These are phyloP conservation scores for Cantharis lateralis DNA, from an alignment of 2,888 invertebrate species.

Conservation along the genomic window DNA sequence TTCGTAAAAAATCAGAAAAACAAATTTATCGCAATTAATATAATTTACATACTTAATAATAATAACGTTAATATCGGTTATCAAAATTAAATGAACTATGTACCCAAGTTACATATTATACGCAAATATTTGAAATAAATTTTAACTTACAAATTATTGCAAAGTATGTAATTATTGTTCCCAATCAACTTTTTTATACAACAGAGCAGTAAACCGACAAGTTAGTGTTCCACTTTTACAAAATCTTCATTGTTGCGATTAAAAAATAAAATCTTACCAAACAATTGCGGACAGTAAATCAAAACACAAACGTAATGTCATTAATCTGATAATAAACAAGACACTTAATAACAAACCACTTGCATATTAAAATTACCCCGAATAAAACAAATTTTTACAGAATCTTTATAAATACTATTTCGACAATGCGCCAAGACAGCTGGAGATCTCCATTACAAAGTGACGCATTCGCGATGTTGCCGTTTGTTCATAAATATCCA, in stretches of 20 bases:
- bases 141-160: not conserved
- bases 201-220: not conserved
- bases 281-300: not conserved
- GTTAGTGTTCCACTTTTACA: not conserved
- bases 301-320: not conserved
- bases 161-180: not conserved
- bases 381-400: not conserved
- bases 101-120: not conserved
- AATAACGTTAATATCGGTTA: not conserved
- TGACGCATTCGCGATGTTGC: not conserved
- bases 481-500: not conserved
- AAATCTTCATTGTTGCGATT: not conserved
- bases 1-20: not conserved
- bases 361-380: not conserved
- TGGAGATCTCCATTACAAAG: not conserved
- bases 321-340: not conserved
- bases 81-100: not conserved
- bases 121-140: not conserved
- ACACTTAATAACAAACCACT: not conserved
- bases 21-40: not conserved
- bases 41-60: not conserved
- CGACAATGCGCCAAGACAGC: not conserved
- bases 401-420: not conserved
- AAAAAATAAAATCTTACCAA: not conserved
- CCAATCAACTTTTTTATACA: not conserved